Percentiles rank a stretch among this genome's conserved stretches.
These are phyloP conservation scores for Hemiscyllium ocellatum DNA, from an alignment of 2,113 vertebrate genomes.

Conservation along the genomic window DNA sequence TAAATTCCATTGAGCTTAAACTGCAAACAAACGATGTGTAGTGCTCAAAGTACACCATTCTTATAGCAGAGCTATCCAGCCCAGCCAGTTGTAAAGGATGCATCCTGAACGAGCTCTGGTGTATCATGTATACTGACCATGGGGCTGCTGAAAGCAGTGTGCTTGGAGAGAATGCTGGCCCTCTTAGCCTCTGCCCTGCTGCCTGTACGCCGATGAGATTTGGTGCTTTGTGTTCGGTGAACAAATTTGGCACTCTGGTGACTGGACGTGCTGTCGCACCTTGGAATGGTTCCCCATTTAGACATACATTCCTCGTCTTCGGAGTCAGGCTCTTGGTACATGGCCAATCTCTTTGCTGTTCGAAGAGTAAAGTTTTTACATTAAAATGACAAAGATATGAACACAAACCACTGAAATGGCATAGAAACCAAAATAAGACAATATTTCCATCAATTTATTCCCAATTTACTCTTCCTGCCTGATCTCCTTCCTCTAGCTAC, in stretches of 20 bases:
- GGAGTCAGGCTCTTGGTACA: constrained; percentile 87
- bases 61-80: too few species aligned
- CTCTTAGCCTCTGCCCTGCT: constrained; percentile 84
- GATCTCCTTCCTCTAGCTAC: background rate
- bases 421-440: too few species aligned
- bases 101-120: background rate
- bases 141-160: constrained; percentile 96
- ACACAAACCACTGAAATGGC: background rate
- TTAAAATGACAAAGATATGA: constrained; percentile 22
- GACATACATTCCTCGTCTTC: constrained; percentile 80
- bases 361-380: background rate
- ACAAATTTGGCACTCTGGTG: constrained; percentile 72
- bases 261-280: constrained; percentile 70
- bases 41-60: too few species aligned
- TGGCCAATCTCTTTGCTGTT: constrained; percentile 73
- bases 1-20: too few species aligned
- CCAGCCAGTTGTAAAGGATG: background rate
- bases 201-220: constrained; percentile 76
- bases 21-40: too few species aligned
- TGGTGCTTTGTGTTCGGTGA: constrained; percentile 78
- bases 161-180: constrained; percentile 83
- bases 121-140: constrained; percentile 65
- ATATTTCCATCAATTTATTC: background rate
- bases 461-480: background rate
- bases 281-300: constrained; percentile 64